Evolutionary conservation across 2,888 invertebrate genomes (phyloP).

Genomic region (Dione vanillae): DNA sequence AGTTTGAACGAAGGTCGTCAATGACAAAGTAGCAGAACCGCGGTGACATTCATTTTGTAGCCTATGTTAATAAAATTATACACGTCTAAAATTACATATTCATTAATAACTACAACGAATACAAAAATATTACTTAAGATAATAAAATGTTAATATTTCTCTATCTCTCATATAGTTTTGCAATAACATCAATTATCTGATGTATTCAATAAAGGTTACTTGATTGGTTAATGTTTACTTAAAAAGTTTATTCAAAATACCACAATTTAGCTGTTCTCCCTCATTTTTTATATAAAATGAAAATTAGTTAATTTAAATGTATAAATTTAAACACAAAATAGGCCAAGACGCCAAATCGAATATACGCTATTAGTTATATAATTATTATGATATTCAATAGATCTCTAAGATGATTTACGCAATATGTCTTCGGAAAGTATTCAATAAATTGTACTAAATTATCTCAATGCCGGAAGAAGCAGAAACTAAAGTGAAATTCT

Average conservation of each 20-base stretch:
- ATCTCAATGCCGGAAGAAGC: slow-evolving; percentile 16
- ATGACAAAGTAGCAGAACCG: slow-evolving; percentile 30
- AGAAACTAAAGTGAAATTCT: slow-evolving; percentile 33
- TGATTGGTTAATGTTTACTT: slow-evolving; percentile 57
- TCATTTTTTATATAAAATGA: too few relatives aligned
- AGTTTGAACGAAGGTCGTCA: slow-evolving; percentile 66
- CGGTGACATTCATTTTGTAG: slow-evolving; percentile 35
- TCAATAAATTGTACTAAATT: slow-evolving; percentile 15
- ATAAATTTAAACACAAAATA: background rate
- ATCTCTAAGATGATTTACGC: slow-evolving; percentile 17
- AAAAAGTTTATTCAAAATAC: slow-evolving; percentile 50
- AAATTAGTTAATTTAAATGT: background rate
- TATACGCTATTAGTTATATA: slow-evolving; percentile 7
- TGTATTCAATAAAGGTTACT: slow-evolving; percentile 46
- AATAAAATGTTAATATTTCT: slow-evolving; percentile 20
- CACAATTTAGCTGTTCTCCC: slow-evolving; percentile 52
- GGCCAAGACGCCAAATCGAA: too few relatives aligned
- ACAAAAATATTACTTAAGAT: slow-evolving; percentile 14
- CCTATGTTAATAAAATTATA: slow-evolving; percentile 39
- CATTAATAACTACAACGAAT: slow-evolving; percentile 48
- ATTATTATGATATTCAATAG: slow-evolving; percentile 2
- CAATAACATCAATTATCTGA: slow-evolving; percentile 57
- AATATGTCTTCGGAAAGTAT: slow-evolving; percentile 23
- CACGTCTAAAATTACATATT: slow-evolving; percentile 44
- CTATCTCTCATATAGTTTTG: slow-evolving; percentile 36